phyloP scores from a whole-genome alignment of 64 coral and sea anemone genomes.

The Stylophora pistillata region DNA sequence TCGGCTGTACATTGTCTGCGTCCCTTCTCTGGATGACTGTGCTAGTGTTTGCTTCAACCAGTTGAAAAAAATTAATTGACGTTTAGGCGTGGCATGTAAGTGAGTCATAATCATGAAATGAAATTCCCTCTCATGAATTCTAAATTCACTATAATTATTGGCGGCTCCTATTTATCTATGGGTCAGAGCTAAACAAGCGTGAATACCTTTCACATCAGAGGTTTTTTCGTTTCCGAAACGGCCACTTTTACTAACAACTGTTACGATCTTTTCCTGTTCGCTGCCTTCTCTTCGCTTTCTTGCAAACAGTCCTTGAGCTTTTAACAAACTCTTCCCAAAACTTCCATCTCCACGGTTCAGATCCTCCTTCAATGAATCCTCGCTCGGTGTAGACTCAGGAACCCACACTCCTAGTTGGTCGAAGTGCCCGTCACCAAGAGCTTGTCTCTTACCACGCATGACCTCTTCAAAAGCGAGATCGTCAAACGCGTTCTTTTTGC shows the following conservation, averaged over 20 bases:
- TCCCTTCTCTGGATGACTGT: no score
- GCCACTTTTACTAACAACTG: slow-evolving; percentile 46
- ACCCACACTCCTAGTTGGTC: slow-evolving; percentile 79
- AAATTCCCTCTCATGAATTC: no score
- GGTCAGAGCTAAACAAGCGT: neutral
- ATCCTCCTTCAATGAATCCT: slow-evolving; percentile 76
- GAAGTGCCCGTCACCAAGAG: slow-evolving; percentile 81
- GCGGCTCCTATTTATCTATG: no score
- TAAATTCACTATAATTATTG: no score
- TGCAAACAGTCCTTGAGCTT: slow-evolving; percentile 71
- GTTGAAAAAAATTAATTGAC: no score
- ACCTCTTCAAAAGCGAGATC: slow-evolving; percentile 88
- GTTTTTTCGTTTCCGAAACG: slow-evolving; percentile 33
- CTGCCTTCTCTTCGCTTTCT: slow-evolving; percentile 76
- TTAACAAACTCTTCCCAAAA: slow-evolving; percentile 80
- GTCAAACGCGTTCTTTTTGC: slow-evolving; percentile 67
- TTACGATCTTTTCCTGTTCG: slow-evolving; percentile 60
- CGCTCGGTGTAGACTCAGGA: slow-evolving; percentile 67
- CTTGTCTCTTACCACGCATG: slow-evolving; percentile 76
- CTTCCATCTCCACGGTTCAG: slow-evolving; percentile 66
- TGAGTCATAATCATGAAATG: no score
- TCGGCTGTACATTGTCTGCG: no score
- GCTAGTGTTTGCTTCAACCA: no score
- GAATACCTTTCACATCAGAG: slow-evolving; percentile 74
- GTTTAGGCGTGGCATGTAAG: no score